phyloP scores from a whole-genome alignment of 2,113 vertebrate genomes.

The Hippocampus zosterae region DNA sequence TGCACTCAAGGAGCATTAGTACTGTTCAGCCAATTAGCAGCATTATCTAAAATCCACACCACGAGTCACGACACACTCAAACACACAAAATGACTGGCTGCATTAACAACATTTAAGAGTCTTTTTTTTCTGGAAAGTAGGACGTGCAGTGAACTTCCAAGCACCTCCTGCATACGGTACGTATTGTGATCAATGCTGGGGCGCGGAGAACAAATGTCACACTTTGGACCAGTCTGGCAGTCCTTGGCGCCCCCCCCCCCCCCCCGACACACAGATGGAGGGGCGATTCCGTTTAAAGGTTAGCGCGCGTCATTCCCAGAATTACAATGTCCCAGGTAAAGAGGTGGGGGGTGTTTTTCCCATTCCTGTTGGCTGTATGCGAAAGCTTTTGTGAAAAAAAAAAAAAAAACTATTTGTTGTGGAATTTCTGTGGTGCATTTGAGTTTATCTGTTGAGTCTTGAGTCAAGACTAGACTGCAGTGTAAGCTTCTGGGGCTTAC shows the following conservation, averaged over 20 bases:
- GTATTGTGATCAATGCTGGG: constrained; percentile 55
- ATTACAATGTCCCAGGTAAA: constrained; percentile 52
- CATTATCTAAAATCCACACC: constrained; percentile 38
- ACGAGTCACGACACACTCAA: constrained; percentile 9
- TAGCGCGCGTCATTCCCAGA: constrained; percentile 40
- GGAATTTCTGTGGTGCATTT: neutral
- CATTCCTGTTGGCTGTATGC: constrained; percentile 5
- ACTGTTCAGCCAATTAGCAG: constrained; percentile 32
- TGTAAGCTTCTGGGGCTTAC: neutral
- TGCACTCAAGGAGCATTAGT: constrained; percentile 24
- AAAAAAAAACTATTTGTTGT: neutral
- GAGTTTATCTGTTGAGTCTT: neutral
- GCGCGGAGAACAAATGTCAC: constrained; percentile 68
- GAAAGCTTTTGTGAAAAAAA: neutral
- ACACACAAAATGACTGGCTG: neutral
- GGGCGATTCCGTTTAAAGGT: constrained; percentile 64
- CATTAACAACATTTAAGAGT: neutral
- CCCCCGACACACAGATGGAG: constrained; percentile 39
- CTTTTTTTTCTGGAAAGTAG: constrained; percentile 5
- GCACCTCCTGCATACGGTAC: constrained; percentile 23
- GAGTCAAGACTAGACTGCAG: neutral
- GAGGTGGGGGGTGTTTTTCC: constrained; percentile 26
- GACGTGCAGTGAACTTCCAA: constrained; percentile 32
- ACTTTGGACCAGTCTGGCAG: constrained; percentile 45
- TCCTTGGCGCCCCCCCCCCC: constrained; percentile 28